phyloP scores from a whole-genome alignment of 2,888 invertebrate species.

The Limnephilus lunatus region DNA sequence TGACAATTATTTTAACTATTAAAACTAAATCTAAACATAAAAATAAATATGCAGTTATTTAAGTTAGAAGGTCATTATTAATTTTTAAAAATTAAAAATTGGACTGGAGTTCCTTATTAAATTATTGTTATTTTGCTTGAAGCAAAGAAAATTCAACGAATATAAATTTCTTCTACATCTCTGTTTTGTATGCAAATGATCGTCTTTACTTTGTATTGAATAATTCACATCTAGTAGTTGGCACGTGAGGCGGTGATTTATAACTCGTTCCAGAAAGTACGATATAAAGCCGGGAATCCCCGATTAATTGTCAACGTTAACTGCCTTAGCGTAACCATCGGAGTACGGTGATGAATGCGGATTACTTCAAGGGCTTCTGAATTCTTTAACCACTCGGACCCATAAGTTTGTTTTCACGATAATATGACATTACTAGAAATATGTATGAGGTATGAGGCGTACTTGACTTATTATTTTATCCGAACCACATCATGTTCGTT shows the following conservation, averaged over 20 bases:
- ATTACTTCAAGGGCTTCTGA: neutral
- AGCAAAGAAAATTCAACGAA: neutral
- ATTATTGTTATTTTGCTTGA: neutral
- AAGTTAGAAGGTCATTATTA: too few species aligned
- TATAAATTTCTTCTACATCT: neutral
- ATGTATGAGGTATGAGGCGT: too few species aligned
- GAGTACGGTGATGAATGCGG: neutral
- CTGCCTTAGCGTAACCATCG: neutral
- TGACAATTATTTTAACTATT: too few species aligned
- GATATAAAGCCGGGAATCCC: neutral
- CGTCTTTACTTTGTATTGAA: neutral
- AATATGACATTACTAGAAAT: too few species aligned
- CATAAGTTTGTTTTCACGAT: too few species aligned
- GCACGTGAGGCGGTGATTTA: conserved; percentile 14
- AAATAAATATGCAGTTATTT: too few species aligned
- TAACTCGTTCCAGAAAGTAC: conserved; percentile 7
- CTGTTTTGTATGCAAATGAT: neutral
- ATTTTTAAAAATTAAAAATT: too few species aligned
- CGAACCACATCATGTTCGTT: neutral
- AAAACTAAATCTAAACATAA: too few species aligned
- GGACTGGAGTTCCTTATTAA: too few species aligned
- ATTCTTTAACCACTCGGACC: neutral
- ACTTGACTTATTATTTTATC: neutral
- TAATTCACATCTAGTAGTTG: neutral
- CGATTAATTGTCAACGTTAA: neutral